Percentiles rank a stretch among this genome's conserved stretches.
These are phyloP conservation scores for Oncorhynchus mykiss DNA, from an alignment of 2,113 vertebrate genomes.

Conservation along the genomic window DNA sequence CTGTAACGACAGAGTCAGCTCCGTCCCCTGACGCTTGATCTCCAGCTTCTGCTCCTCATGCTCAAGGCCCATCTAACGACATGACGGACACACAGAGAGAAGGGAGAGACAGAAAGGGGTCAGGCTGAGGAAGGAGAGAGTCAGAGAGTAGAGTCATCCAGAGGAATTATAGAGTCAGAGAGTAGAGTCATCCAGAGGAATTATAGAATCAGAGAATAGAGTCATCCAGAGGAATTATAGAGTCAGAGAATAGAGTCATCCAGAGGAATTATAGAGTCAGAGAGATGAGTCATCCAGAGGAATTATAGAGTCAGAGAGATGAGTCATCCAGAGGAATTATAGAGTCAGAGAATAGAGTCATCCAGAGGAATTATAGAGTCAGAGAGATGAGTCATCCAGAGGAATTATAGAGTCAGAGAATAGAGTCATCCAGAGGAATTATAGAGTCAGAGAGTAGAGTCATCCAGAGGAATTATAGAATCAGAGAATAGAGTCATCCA, in stretches of 20 bases:
- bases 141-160: conserved; percentile 12
- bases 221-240: not conserved
- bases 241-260: not conserved
- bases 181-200: not conserved
- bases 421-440: not conserved
- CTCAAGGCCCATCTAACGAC: conserved; percentile 85
- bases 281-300: too few species aligned
- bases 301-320: too few species aligned
- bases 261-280: not conserved
- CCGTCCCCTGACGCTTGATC: conserved; percentile 91
- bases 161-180: not conserved
- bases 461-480: not conserved
- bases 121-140: not conserved
- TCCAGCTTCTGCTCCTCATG: conserved; percentile 95
- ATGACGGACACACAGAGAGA: not conserved
- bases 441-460: too few species aligned
- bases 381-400: conserved; percentile 6
- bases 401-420: not conserved
- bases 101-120: not conserved
- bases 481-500: not conserved
- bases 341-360: too few species aligned
- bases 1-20: conserved; percentile 92
- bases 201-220: not conserved
- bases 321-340: too few species aligned
- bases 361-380: not conserved